A percentile compares a stretch with the other conserved stretches of the same genome.
Conservation (phyloP, 2,113 vertebrate genomes). For the Loxodonta africana region DNA sequence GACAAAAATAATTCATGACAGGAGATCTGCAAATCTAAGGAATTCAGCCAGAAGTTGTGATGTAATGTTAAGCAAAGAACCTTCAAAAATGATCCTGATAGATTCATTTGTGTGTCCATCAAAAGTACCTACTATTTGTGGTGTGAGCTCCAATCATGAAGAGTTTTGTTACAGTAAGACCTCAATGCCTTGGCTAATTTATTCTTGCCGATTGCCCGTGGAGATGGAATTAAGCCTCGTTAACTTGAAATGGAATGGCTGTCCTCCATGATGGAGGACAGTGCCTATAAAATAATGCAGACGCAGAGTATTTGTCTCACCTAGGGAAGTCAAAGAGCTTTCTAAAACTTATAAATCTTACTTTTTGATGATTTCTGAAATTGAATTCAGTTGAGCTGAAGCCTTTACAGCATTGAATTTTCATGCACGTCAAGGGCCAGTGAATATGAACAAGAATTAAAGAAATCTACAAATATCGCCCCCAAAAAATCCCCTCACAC, state of each 20-base stretch:
- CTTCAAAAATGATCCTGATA: constrained; percentile 63
- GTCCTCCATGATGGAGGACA: constrained; percentile 5
- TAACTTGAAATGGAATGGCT: constrained; percentile 64
- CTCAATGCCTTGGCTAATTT: constrained; percentile 59
- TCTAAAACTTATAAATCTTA: constrained; percentile 82
- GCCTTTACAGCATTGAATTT: constrained; percentile 78
- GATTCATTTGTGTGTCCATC: constrained; percentile 34
- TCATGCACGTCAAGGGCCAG: constrained; percentile 74
- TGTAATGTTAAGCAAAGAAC: constrained; percentile 51
- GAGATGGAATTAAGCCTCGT: constrained; percentile 70
- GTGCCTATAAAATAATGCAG: constrained; percentile 38
- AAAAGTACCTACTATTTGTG: not conserved
- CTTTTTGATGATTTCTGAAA: constrained; percentile 83
- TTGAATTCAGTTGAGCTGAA: constrained; percentile 80
- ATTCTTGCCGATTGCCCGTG: constrained; percentile 65
- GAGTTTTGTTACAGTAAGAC: constrained; percentile 64
- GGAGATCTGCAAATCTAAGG: not conserved
- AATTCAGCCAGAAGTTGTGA: constrained; percentile 46
- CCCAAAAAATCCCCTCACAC: constrained; percentile 49
- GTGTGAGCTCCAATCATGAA: constrained; percentile 23
- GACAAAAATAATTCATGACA: constrained; percentile 53
- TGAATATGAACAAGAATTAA: constrained; percentile 83
- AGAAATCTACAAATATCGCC: constrained; percentile 81
- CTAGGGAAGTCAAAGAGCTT: constrained; percentile 62
- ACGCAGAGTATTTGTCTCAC: constrained; percentile 39